Evolutionary conservation across 1,140 invertebrate species (phyloP), one percentile per base, ranked within the genome.

Genomic region (Aphelinus atriplicis): DNA sequence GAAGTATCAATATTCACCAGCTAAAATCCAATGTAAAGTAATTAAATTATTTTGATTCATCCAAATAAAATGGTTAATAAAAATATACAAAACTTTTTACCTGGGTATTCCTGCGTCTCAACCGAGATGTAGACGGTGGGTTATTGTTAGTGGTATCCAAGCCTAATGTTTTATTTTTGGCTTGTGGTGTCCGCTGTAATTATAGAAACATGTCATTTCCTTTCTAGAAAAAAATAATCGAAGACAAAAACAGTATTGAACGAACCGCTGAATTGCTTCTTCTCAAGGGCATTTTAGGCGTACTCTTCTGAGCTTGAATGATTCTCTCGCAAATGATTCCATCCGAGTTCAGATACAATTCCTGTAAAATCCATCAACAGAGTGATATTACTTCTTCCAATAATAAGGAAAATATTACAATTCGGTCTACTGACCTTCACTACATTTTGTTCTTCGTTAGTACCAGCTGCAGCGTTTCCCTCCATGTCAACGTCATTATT

Each of bases 271-370:
- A 73, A 64, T 58, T 60, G 3, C 5, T 58, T 45, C 55, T 7
- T 50, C n/a, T 60, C 60, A 73, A 48, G 60, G 5, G 43, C 58
- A 45, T 72, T 42, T 9, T 66, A 9, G 46, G 55, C 3, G 63
- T 58, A 1, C 60, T 26, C 9, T 53, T 57, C 45, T 58, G 4
- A 7, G 10, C 42, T 46, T 48, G 7, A 4, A 64, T 7, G 4
- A 56, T 43, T 64, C 51, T 69, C 47, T 75, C 66, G 10, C 66
- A 69, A 46, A 75, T 57, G 0, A 75, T 58, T 9, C 66, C 66
- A 51, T 75, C 46, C 2, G 47, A n/a, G 64, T 69, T 69, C 58
- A 75, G 50, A 45, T 64, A 69, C n/a, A 69, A 63, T 51, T 69
- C 51, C 73, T 75, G 55, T 2, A 50, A 26, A 26, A 26, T 26